These are phyloP conservation scores for Drosophila arizonae DNA, from an alignment of 1,140 invertebrate species.

Conservation along the genomic window DNA sequence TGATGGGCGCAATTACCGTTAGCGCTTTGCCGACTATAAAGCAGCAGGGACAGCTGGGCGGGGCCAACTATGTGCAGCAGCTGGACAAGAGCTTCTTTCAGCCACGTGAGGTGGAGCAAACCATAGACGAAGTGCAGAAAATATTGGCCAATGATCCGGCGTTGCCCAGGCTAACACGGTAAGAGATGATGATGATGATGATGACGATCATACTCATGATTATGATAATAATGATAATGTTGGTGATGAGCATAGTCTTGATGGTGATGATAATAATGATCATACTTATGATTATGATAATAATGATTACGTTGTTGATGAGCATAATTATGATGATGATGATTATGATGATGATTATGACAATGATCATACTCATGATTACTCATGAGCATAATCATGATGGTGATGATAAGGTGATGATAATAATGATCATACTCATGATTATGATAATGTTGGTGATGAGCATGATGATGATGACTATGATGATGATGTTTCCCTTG, in stretches of 20 bases:
- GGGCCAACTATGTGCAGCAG: constrained; percentile 56
- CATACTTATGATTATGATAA: too few species aligned
- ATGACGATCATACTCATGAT: background rate
- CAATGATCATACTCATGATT: too few species aligned
- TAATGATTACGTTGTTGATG: background rate
- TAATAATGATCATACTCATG: too few species aligned
- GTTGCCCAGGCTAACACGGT: constrained; percentile 84
- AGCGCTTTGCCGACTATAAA: constrained; percentile 61
- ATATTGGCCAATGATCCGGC: constrained; percentile 84
- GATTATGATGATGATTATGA: background rate
- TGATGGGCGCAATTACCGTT: background rate
- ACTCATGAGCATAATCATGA: too few species aligned
- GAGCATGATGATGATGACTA: background rate
- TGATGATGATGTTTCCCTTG: too few species aligned
- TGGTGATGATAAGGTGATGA: too few species aligned
- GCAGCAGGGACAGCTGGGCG: constrained; percentile 25
- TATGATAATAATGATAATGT: too few species aligned
- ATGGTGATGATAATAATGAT: too few species aligned
- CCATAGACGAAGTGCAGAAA: constrained; percentile 85
- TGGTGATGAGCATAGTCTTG: too few species aligned
- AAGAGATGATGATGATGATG: constrained; percentile 23
- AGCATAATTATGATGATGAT: background rate
- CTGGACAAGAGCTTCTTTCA: constrained; percentile 75
- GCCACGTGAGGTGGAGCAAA: constrained; percentile 80
- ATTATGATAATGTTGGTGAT: too few species aligned